phyloP scores from a whole-genome alignment of 2,888 invertebrate species.

The Platycheirus rosarum region DNA sequence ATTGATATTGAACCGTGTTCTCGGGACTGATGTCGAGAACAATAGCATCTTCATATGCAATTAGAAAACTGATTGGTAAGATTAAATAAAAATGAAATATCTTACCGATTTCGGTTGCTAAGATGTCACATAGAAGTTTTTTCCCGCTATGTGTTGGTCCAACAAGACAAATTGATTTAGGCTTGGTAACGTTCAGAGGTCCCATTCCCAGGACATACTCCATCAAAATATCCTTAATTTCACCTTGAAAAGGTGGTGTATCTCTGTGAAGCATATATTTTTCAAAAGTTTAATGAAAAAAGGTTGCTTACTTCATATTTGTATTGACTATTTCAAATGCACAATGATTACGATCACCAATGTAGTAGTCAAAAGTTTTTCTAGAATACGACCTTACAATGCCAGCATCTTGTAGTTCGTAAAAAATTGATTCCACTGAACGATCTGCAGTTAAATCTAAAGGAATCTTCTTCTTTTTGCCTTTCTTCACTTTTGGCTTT shows the following conservation, averaged over 20 bases:
- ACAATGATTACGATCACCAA: constrained; percentile 86
- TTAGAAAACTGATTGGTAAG: no score
- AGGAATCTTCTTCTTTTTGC: constrained; percentile 82
- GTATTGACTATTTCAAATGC: constrained; percentile 81
- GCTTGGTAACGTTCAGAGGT: constrained; percentile 80
- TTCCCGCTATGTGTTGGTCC: constrained; percentile 88
- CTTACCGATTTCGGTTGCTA: constrained; percentile 86
- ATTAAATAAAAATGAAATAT: no score
- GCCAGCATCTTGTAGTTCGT: constrained; percentile 84
- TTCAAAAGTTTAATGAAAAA: not conserved
- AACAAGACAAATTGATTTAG: constrained; percentile 86
- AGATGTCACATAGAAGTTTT: constrained; percentile 86
- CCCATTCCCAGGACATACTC: constrained; percentile 82
- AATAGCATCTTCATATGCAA: constrained; percentile 84
- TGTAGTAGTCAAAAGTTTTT: constrained; percentile 84
- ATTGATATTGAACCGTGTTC: constrained; percentile 85
- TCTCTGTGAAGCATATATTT: constrained; percentile 71
- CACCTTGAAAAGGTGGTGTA: constrained; percentile 83
- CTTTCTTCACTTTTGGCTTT: constrained; percentile 75
- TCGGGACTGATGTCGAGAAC: constrained; percentile 87
- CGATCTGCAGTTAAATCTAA: constrained; percentile 85
- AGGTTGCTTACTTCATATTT: constrained; percentile 32
- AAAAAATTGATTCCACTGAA: constrained; percentile 86
- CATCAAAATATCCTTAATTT: constrained; percentile 84
- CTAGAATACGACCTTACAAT: constrained; percentile 86